Evolutionary conservation across 2,113 vertebrate genomes (phyloP).

Genomic region (Aspidoscelis tigris): DNA sequence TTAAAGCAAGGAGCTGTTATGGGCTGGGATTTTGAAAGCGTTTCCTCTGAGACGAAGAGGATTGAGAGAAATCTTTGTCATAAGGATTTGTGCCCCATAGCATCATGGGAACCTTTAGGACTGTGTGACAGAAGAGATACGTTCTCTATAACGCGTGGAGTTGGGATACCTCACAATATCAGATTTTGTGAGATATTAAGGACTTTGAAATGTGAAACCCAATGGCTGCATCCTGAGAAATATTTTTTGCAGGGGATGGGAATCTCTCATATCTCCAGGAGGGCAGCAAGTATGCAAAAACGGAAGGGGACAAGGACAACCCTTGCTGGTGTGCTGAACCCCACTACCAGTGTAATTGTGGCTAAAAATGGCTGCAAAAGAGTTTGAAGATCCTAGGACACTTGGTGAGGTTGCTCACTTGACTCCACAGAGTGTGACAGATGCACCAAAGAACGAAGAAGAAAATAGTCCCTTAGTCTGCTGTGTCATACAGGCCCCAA

Average conservation of each 20-base stretch:
- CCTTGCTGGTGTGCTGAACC: not conserved
- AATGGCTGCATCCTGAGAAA: no score
- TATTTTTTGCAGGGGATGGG: not conserved
- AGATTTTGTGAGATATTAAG: not conserved
- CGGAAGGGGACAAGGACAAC: not conserved
- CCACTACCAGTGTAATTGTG: not conserved
- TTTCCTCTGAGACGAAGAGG: slow-evolving; percentile 1
- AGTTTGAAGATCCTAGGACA: not conserved
- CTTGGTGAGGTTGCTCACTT: not conserved
- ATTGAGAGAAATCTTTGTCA: not conserved
- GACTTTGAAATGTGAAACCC: not conserved
- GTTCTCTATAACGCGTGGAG: not conserved
- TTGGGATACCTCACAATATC: not conserved
- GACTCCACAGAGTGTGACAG: not conserved
- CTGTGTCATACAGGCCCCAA: not conserved
- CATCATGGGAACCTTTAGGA: not conserved
- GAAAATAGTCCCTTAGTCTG: not conserved
- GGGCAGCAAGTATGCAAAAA: not conserved
- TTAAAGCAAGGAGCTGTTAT: not conserved
- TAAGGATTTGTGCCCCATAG: not conserved
- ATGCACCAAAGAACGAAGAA: not conserved
- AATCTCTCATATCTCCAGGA: no score
- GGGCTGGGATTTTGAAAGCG: slow-evolving; percentile 6
- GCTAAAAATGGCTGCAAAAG: not conserved
- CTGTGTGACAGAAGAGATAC: not conserved